phyloP scores from a whole-genome alignment of 2,113 vertebrate species.

The Ellobius talpinus region DNA sequence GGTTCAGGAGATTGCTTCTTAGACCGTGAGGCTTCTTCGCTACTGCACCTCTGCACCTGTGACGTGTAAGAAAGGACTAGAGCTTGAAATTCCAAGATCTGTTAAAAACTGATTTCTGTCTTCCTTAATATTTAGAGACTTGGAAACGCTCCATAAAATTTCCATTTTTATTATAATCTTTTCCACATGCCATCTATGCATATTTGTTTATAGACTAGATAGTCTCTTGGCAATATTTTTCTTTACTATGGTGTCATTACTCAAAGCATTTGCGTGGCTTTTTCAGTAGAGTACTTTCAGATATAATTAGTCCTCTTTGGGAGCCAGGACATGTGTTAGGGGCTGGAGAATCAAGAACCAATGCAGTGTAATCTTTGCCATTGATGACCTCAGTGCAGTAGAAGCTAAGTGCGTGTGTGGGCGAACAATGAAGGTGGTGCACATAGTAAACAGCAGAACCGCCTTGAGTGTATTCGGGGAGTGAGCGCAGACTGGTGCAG shows the following conservation, averaged over 20 bases:
- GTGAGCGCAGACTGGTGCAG: background rate
- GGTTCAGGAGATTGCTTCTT: conserved; percentile 68
- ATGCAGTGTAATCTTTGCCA: background rate
- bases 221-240: background rate
- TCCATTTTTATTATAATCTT: background rate
- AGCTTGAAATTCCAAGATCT: conserved; percentile 3
- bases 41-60: background rate
- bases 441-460: background rate
- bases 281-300: background rate
- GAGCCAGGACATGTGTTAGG: background rate
- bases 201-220: conserved; percentile 15
- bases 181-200: background rate
- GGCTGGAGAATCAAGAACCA: background rate
- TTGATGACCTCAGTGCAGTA: background rate
- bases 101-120: background rate
- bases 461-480: background rate
- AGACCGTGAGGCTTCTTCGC: conserved; percentile 49
- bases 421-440: background rate
- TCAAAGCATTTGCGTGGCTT: conserved; percentile 30
- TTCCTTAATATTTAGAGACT: conserved; percentile 51
- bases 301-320: background rate
- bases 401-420: background rate
- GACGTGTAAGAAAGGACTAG: conserved; percentile 22
- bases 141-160: background rate
- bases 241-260: background rate